Evolutionary conservation across 2,888 invertebrate genomes (phyloP).

Genomic region (Agrilus cyanescens): DNA sequence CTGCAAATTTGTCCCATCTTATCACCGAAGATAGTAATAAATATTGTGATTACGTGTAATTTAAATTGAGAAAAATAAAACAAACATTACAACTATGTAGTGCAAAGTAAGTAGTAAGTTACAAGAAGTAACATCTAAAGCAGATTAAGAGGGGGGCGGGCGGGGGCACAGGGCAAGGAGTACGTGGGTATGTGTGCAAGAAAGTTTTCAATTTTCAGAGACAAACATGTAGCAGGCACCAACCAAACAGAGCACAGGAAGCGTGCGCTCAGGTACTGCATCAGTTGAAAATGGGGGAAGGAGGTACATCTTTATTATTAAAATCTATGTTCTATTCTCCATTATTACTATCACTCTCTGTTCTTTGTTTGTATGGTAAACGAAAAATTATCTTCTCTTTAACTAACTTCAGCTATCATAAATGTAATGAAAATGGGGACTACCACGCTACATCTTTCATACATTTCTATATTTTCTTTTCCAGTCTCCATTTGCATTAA

Average conservation of each 20-base stretch:
- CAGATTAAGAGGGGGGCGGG: conserved; percentile 24
- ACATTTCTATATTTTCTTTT: no score
- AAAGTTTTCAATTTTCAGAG: conserved; percentile 38
- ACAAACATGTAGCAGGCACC: conserved; percentile 45
- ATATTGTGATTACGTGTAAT: neutral
- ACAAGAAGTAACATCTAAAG: conserved; percentile 25
- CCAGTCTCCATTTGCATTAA: no score
- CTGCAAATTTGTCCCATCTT: conserved; percentile 33
- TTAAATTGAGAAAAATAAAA: conserved; percentile 6
- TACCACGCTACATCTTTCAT: no score
- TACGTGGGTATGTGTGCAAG: conserved; percentile 26
- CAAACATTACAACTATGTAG: conserved; percentile 2
- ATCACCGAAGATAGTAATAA: conserved; percentile 12
- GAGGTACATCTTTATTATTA: conserved; percentile 24
- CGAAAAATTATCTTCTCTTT: no score
- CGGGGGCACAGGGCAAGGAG: conserved; percentile 8
- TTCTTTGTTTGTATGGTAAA: no score
- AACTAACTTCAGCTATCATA: no score
- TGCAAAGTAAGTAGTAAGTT: conserved; percentile 5
- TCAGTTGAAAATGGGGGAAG: conserved; percentile 37
- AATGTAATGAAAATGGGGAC: no score
- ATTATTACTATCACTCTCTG: no score
- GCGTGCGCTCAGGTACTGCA: conserved; percentile 29
- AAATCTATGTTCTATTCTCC: no score
- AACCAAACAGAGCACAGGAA: conserved; percentile 36